A percentile compares a stretch with the other conserved stretches of the same genome.
These are phyloP conservation scores for Mamestra brassicae DNA, from an alignment of 2,888 invertebrate genomes.

Conservation along the genomic window DNA sequence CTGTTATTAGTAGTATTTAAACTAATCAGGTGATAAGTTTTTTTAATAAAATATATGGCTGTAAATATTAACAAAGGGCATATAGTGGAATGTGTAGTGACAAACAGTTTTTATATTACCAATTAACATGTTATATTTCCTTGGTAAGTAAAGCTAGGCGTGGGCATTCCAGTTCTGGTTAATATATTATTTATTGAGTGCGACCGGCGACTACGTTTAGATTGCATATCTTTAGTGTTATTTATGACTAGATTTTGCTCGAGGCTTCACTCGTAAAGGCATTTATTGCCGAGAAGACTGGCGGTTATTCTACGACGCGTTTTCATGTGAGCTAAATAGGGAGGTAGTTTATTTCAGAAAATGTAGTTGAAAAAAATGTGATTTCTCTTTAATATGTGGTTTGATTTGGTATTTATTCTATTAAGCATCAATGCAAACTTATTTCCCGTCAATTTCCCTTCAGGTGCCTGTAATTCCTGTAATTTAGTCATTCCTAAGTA, in stretches of 20 bases:
- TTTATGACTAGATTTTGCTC: conserved; percentile 39
- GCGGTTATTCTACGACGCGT: conserved; percentile 3
- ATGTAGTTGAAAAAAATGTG: not conserved
- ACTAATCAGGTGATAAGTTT: no score
- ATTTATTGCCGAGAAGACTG: conserved; percentile 1
- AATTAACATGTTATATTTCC: conserved; percentile 56
- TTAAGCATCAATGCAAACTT: no score
- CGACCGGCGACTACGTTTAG: conserved; percentile 48
- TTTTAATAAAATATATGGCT: no score
- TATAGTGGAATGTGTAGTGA: conserved; percentile 27
- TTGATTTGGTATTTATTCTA: no score
- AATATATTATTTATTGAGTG: conserved; percentile 63
- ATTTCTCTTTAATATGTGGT: not conserved
- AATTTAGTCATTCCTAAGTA: not conserved
- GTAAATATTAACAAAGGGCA: not conserved
- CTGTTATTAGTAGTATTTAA: no score
- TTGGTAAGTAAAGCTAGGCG: conserved; percentile 47
- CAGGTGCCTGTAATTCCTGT: not conserved
- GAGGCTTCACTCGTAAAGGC: conserved; percentile 27
- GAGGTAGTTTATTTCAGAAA: not conserved
- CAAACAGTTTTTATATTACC: conserved; percentile 40
- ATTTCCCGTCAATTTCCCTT: not conserved
- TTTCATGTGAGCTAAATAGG: not conserved
- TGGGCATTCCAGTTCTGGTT: conserved; percentile 58
- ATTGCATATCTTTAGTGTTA: conserved; percentile 62